Conservation (phyloP, 2,888 invertebrate genomes). For the Drosophila fulvimacula region DNA sequence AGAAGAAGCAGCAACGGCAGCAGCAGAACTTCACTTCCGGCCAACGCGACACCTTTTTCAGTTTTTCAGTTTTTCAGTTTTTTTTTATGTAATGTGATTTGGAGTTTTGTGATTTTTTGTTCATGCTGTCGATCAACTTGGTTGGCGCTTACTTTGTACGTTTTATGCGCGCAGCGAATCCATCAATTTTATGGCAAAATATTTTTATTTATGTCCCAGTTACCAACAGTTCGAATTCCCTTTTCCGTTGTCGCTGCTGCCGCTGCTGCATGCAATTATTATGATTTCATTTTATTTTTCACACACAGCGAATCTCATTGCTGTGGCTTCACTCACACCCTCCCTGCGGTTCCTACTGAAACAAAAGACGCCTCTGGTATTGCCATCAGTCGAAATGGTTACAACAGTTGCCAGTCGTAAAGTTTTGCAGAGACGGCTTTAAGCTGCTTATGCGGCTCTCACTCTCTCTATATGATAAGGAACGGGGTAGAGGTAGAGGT, state of each 20-base stretch:
- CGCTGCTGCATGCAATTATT: constrained; percentile 55
- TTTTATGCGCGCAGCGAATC: constrained; percentile 77
- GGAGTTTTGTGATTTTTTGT: constrained; percentile 32
- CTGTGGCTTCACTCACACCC: constrained; percentile 35
- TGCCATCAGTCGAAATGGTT: constrained; percentile 41
- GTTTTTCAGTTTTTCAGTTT: constrained; percentile 11
- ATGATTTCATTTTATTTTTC: constrained; percentile 38
- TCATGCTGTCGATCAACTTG: constrained; percentile 16
- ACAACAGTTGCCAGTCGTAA: constrained; percentile 68
- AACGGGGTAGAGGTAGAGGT: background rate
- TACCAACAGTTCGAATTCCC: constrained; percentile 24
- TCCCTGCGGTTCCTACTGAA: constrained; percentile 30
- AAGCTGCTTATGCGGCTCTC: constrained; percentile 65
- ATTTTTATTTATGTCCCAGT: constrained; percentile 46
- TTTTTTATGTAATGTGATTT: constrained; percentile 48
- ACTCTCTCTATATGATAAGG: constrained; percentile 8
- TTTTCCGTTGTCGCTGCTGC: constrained; percentile 18
- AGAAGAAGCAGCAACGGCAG: background rate
- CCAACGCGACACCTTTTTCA: constrained; percentile 17
- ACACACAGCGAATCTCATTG: constrained; percentile 35
- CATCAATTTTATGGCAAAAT: constrained; percentile 74
- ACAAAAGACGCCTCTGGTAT: constrained; percentile 52
- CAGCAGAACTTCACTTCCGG: constrained; percentile 21
- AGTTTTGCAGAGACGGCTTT: constrained; percentile 66
- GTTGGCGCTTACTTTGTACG: constrained; percentile 37